Evolutionary conservation across 2,888 invertebrate genomes (phyloP), one percentile per base, ranked within the genome.

Genomic region (Alviniconcha strummeri): DNA sequence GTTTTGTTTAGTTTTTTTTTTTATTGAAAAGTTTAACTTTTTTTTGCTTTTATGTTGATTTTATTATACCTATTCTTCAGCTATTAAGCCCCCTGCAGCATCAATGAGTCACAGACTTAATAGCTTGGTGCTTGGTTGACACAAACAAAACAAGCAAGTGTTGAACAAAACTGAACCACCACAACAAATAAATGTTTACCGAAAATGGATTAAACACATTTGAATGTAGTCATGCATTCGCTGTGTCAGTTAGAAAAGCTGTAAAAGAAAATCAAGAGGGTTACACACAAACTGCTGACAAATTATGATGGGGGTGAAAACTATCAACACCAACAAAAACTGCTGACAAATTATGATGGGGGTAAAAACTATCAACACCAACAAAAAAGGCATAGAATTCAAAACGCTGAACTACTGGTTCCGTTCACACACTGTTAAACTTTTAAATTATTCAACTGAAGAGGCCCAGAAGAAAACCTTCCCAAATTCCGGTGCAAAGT

Each of bases 211-310:
- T 76, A 77, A 82, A 77, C 17, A 67, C 76, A 82, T 82, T 76
- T 60, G 64, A 75, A 67, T 82, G 77, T n/a, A 5, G 77, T 77
- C 82, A 82, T 82, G 82, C 82, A 82, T 76, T 76, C 52, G 67
- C 75, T 77, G 77, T 69, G 81, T 81, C 71, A 67, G 71, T 52
- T 17, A 71, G 72, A 72, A 57, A 81, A 19, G 82, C 82, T 82
- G 82, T 67, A 82, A 82, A 82, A 82, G 67, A 56, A 82, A 76
- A n/a, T 36, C 4, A 60, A 67, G 9, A 36, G 15, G 15, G 55
- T 79, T 17, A 67, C 52, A 54, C 52, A 57, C 4, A 79, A 4
- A 17, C 19, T 67, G 3, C 17, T 60, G 5, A 60, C 7, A 36
- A 78, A 57, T 36, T 13, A 78, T 56, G 1, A 76, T 17, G 19